Evolutionary conservation across 1,140 invertebrate species (phyloP), one percentile per base, ranked within the genome.

Genomic region (Bombus waltoni): DNA sequence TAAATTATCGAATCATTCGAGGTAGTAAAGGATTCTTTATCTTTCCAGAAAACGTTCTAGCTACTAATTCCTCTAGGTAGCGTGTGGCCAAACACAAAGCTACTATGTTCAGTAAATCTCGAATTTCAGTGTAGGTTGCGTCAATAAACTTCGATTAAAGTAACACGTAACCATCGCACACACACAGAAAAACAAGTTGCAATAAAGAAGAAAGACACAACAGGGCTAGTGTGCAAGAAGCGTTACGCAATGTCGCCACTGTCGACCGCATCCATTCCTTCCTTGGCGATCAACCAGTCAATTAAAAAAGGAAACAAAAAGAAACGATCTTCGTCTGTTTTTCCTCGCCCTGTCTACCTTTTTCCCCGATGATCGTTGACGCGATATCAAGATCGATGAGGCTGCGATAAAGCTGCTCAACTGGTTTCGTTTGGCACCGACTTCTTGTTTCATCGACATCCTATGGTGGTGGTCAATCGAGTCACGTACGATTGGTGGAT

Each of bases 381-480:
- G 76, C 68, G 75, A 57, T 81, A 88, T 53, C 74, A 88, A 89
- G 81, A 89, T 84, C 82, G 87, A 89, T 81, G 87, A 66, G 81
- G 42, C 25, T 78, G 35, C 78, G 83, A 89, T 88, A 82, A 86
- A 88, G 87, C 74, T 62, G 82, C 62, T 89, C 87, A 89, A 89
- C 83, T 89, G 88, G 78, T 89, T 88, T 66, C 66, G 76, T 89
- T 89, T 77, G 83, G 59, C 88, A 89, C 86, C 66, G 44, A n/a
- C 38, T 35, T 74, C 68, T 80, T 42, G 38, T 38, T 70, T 44
- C 13, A 40, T 8, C 42, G n/a, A 22, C 53, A 13, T 13, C 25
- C 1, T 3, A 5, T 4, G 47, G 28, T 28, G 44, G 62, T 28
- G 44, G 62, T 35, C 77, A 22, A 42, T 22, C 25, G 35, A 32